phyloP scores from a whole-genome alignment of 2,797 vertebrate genomes.

The Etheostoma perlongum region DNA sequence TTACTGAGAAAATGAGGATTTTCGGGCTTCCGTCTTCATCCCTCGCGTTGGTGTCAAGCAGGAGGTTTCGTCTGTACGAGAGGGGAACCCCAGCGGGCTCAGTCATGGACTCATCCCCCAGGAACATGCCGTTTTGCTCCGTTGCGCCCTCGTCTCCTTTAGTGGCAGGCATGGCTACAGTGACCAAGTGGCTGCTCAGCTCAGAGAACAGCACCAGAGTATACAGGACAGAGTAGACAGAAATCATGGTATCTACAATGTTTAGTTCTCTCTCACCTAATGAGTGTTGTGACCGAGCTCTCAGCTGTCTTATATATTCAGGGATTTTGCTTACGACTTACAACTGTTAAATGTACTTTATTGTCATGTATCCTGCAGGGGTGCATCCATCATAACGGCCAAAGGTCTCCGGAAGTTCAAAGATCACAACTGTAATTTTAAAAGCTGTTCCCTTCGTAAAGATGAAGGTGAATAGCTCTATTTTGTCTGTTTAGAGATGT shows the following conservation, averaged over 20 bases:
- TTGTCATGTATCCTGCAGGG: slow-evolving; percentile 28
- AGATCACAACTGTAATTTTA: slow-evolving; percentile 30
- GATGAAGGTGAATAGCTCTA: slow-evolving; percentile 24
- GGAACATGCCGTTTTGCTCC: slow-evolving; percentile 75
- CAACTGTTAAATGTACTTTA: slow-evolving; percentile 1
- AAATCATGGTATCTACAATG: slow-evolving; percentile 78
- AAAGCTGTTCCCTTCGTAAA: not conserved
- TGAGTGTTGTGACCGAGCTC: not conserved
- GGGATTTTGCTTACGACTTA: slow-evolving; percentile 18
- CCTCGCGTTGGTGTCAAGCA: slow-evolving; percentile 75
- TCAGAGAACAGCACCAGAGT: slow-evolving; percentile 87
- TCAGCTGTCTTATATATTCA: slow-evolving; percentile 66
- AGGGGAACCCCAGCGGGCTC: slow-evolving; percentile 58
- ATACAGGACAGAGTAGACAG: slow-evolving; percentile 82
- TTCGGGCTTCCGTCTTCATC: slow-evolving; percentile 82
- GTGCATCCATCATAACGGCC: slow-evolving; percentile 3
- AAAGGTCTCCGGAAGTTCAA: slow-evolving; percentile 11
- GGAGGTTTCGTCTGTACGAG: slow-evolving; percentile 74
- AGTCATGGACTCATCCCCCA: slow-evolving; percentile 70
- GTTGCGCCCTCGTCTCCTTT: slow-evolving; percentile 79
- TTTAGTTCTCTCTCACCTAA: slow-evolving; percentile 15
- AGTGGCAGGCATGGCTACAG: slow-evolving; percentile 81
- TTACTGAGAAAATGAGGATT: slow-evolving; percentile 78
- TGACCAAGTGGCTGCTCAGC: slow-evolving; percentile 80
- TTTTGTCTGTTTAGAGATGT: slow-evolving; percentile 44